Evolutionary conservation across 2,888 invertebrate species (phyloP), one percentile per base, ranked within the genome.

Genomic region (Ganaspis brasiliensis): DNA sequence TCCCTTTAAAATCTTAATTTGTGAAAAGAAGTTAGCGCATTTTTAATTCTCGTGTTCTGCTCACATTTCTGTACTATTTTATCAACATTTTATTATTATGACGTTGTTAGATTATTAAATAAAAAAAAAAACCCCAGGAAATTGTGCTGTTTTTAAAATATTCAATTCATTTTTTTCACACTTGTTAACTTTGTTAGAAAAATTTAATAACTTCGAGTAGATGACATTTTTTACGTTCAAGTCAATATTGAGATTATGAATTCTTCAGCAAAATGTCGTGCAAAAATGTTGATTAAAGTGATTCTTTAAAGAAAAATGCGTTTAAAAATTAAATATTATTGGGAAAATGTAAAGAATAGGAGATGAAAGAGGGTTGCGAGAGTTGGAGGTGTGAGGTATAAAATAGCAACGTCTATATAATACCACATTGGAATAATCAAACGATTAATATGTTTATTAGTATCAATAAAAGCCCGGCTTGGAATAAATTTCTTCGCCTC

Each of bases 381-480:
- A 31, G 24, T 19, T 71, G 70, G 75, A 79, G 63, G 74, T 61
- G 35, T 52, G 72, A 55, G 76, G 67, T 72, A 73, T 77, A 79
- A 81, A 78, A 76, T 52, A 83, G 80, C 82, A 80, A 76, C 83
- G 80, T 83, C 82, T 31, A 6, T 83, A 82, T 84, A 85, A 86
- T 84, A 83, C 84, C 85, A 83, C 83, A 82, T 87, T 84, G 83
- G 87, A 83, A 88, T 88, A 88, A 88, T 88, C 87, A 87, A 87
- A 86, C 87, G 87, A 88, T 88, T 88, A 88, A 87, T 88, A 88
- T 87, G 87, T 88, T 88, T 88, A 88, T 87, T 86, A 86, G 86
- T 88, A 88, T 88, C 84, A 87, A 85, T 84, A 84, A 86, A 84
- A 87, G 85, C 83, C 82, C 81, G 81, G 78, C 79, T 79, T 76